Base-by-base conservation (phyloP, 2,797 vertebrate genomes). In the Ispidina lecontei region DNA sequence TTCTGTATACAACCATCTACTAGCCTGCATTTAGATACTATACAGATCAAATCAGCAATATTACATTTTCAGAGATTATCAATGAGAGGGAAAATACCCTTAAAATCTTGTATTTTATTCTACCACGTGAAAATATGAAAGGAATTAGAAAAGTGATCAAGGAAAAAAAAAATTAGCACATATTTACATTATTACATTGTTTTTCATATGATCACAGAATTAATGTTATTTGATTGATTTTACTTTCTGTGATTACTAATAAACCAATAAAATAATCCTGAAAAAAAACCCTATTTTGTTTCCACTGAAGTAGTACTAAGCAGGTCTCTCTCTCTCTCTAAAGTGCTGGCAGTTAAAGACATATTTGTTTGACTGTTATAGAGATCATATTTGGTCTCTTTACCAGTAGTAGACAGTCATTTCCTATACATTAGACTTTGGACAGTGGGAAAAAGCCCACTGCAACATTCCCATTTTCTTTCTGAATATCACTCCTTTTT, bases 391-490 rank as follows among this genome's bases (percentile, higher is more conserved):
- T 72, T 88, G 51, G 7, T 29, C 46, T 35, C 52, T 80, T 90
- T 74, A 76, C 4, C 55, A 63, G 62, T 8, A 89, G 72, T 51
- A 95, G 75, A 72, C 15, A 77, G 21, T 51, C 46, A 84, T 93
- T 93, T 83, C 58, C 89, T 84, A 64, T 76, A 71, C 25, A 41
- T 69, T 80, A 63, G 20, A n/a, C 67, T 93, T 54, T 35, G 37
- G 85, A 35, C 35, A 60, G 39, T 70, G 58, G 59, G 67, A 28
- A 87, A 95, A 94, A 84, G 4, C 10, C 31, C 8, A 59, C 4
- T 68, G 71, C 77, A 91, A 93, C 8, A 1, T 81, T 96, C 47
- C 44, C 58, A 90, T 59, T 17, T 89, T 93, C 44, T 59, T 81
- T 89, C 68, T 84, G 47, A 94, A 88, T 58, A 67, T n/a, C 6